Base-by-base conservation (phyloP, 2,113 vertebrate genomes). In the Isichthys henryi region DNA sequence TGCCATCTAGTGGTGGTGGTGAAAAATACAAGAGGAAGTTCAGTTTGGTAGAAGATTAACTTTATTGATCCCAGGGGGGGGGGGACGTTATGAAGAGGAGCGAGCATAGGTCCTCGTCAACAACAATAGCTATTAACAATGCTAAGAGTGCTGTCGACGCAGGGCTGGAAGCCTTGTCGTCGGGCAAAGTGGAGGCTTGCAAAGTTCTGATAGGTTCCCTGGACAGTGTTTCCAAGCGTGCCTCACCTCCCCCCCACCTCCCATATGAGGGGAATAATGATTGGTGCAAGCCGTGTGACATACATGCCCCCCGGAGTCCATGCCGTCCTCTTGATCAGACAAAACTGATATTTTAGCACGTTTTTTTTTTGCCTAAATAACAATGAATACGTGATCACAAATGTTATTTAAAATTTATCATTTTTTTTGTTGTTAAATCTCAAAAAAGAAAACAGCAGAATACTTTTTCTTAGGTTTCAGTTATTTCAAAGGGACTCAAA, bases 61-160 rank as follows among this genome's bases (percentile, higher is more conserved):
- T 39, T 39, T 39, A 39, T 39, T 39, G 39, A 39, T 39, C 39
- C 39, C 39, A 39, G 39, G 39, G 39, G 39, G 39, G 39, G 39
- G 92, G 92, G 93, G 91, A 93, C 62, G 45, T 93, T 93, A 94
- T 89, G 91, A 88, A 94, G 91, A 93, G 92, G 93, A 93, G 89
- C 92, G 95, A 93, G 94, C 95, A 95, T 94, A 96, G 95, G 94
- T 95, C 95, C 95, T 95, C 94, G 94, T 96, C 95, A 95, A 95
- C 95, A 96, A 96, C 96, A 96, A 96, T 96, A 91, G 95, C 93
- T 94, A 95, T 95, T 96, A 96, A 96, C 94, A 96, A 96, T 94
- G 94, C 95, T 94, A 95, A 94, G 94, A 95, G 94, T 90, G 86
- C 91, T 94, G 92, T 93, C 90, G 91, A 87, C 92, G 91, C 91